These are phyloP conservation scores for Scrobipalpa atriplicella DNA, from an alignment of 2,888 invertebrate species.

Conservation along the genomic window DNA sequence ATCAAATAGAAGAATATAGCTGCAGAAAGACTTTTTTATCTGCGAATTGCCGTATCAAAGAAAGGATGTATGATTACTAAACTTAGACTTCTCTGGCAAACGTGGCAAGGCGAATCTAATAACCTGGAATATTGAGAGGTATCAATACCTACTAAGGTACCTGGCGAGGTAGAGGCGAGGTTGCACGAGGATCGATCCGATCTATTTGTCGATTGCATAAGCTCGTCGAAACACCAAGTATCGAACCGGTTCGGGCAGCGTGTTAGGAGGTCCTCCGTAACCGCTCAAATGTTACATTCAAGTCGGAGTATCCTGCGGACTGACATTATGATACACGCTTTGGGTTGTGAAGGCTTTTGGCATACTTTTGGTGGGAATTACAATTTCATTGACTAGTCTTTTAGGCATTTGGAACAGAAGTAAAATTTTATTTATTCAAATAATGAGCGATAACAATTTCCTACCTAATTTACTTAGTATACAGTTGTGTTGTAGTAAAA, in stretches of 20 bases:
- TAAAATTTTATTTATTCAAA: no score
- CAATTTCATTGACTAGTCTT: background rate
- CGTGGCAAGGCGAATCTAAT: background rate
- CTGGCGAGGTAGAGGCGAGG: no score
- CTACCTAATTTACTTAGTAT: no score
- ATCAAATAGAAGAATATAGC: no score
- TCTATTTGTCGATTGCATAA: conserved; percentile 76
- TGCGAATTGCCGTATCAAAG: no score
- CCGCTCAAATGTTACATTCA: conserved; percentile 47
- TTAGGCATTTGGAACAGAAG: no score
- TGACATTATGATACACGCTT: conserved; percentile 14
- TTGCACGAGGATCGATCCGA: conserved; percentile 43
- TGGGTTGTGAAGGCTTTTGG: background rate
- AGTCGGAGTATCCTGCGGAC: conserved; percentile 16
- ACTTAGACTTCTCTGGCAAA: no score
- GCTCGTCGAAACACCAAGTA: conserved; percentile 61
- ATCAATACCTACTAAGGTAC: background rate
- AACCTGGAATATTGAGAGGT: background rate
- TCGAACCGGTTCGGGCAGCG: conserved; percentile 79
- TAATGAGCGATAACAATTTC: no score
- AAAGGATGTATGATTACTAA: no score
- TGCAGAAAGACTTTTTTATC: no score
- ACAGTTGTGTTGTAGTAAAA: no score
- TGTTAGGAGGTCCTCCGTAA: conserved; percentile 75
- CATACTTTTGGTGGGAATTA: background rate